phyloP scores from a whole-genome alignment of 2,113 vertebrate species.

The Phaethornis superciliosus region DNA sequence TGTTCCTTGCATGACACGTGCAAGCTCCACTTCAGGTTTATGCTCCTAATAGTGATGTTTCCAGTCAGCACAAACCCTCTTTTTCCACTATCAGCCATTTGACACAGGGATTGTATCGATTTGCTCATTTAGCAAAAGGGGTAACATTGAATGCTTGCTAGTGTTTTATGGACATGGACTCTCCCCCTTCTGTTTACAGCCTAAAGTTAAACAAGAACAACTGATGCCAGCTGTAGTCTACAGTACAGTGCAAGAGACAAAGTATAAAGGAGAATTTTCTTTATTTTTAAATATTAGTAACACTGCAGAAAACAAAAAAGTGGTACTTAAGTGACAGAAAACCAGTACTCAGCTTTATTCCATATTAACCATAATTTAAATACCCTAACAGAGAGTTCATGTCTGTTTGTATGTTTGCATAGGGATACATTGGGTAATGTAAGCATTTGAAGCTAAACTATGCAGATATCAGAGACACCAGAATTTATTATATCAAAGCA shows the following conservation, averaged over 20 bases:
- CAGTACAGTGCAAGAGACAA: conserved; percentile 33
- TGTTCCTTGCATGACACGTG: not conserved
- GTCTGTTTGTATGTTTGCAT: conserved; percentile 29
- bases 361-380: conserved; percentile 34
- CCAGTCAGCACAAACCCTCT: not conserved
- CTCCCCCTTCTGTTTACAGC: not conserved
- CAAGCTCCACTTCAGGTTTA: not conserved
- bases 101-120: not conserved
- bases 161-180: not conserved
- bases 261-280: conserved; percentile 33
- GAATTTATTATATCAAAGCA: conserved; percentile 8
- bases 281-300: conserved; percentile 59
- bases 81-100: not conserved
- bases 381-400: conserved; percentile 24
- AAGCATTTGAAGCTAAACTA: conserved; percentile 14
- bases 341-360: not conserved
- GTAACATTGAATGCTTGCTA: not conserved
- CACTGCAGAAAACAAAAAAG: conserved; percentile 58
- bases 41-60: not conserved
- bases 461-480: conserved; percentile 9
- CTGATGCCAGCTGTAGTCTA: not conserved
- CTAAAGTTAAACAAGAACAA: not conserved
- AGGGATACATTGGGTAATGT: conserved; percentile 17
- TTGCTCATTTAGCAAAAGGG: not conserved
- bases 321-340: conserved; percentile 52